A percentile compares a stretch with the other conserved stretches of the same genome.
Evolutionary conservation across 2,113 vertebrate genomes (phyloP).

Genomic region (Cyrtonyx montezumae): DNA sequence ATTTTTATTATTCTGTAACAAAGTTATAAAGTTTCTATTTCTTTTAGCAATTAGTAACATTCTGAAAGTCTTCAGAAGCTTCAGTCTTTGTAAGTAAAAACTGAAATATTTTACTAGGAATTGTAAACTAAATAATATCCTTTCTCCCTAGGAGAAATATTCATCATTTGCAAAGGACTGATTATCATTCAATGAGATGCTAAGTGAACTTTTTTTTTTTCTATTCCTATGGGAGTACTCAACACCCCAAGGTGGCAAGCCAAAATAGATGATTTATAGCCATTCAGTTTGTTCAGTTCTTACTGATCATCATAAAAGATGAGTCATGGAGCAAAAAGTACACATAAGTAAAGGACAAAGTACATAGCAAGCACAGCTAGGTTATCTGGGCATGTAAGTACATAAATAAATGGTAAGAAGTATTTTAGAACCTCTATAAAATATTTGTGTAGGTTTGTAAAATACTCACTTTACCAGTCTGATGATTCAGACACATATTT

Average conservation of each 20-base stretch:
- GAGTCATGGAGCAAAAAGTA: not conserved
- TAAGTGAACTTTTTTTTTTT: not conserved
- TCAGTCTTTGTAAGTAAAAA: constrained; percentile 82
- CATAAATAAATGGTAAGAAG: not conserved
- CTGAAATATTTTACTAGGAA: not conserved
- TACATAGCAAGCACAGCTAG: not conserved
- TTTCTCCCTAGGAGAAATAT: not conserved
- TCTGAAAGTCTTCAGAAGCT: constrained; percentile 80
- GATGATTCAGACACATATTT: not conserved
- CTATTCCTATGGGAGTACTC: not conserved
- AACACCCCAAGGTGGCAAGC: not conserved
- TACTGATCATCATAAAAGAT: not conserved
- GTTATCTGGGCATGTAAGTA: not conserved
- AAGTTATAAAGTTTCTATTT: not conserved
- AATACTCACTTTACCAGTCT: not conserved
- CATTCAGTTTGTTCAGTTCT: not conserved
- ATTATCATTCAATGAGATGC: not conserved
- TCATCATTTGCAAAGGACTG: not conserved
- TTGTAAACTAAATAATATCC: not conserved
- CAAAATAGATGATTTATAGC: not conserved
- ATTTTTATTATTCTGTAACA: not conserved
- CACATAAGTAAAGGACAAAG: not conserved
- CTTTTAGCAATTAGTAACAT: constrained; percentile 75
- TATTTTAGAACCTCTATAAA: not conserved
- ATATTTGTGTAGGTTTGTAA: not conserved